Evolutionary conservation across 2,888 invertebrate species (phyloP).

Genomic region (Cenopis cana): DNA sequence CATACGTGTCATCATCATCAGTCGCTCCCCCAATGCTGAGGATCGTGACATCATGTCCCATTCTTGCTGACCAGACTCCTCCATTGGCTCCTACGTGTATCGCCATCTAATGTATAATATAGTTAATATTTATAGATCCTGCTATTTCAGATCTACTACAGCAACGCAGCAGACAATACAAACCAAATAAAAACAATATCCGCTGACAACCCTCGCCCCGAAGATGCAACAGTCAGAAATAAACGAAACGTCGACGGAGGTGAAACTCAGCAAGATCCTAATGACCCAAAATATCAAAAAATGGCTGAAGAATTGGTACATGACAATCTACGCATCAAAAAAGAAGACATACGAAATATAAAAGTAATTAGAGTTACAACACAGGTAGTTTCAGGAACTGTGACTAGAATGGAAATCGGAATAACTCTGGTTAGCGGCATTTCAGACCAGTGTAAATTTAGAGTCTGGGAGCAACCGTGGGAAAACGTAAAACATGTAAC

Average conservation of each 20-base stretch:
- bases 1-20: too few relatives aligned
- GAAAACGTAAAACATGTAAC: slow-evolving; percentile 5
- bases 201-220: neutral
- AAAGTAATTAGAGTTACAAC: slow-evolving; percentile 1
- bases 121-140: too few relatives aligned
- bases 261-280: neutral
- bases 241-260: neutral
- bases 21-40: too few relatives aligned
- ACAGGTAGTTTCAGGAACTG: neutral
- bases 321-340: neutral
- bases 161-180: neutral
- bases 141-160: slow-evolving; percentile 14
- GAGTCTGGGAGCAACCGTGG: neutral
- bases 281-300: slow-evolving; percentile 1
- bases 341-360: neutral
- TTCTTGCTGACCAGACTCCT: too few relatives aligned
- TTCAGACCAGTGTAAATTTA: slow-evolving; percentile 52
- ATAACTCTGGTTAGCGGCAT: slow-evolving; percentile 70
- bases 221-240: neutral
- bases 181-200: neutral
- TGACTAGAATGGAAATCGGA: slow-evolving; percentile 57
- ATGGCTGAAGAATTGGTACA: slow-evolving; percentile 12
- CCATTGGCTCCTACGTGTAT: too few relatives aligned
- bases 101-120: too few relatives aligned
- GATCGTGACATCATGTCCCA: too few relatives aligned